phyloP scores from a whole-genome alignment of 1,140 invertebrate species.

The Drosophila ironensis region DNA sequence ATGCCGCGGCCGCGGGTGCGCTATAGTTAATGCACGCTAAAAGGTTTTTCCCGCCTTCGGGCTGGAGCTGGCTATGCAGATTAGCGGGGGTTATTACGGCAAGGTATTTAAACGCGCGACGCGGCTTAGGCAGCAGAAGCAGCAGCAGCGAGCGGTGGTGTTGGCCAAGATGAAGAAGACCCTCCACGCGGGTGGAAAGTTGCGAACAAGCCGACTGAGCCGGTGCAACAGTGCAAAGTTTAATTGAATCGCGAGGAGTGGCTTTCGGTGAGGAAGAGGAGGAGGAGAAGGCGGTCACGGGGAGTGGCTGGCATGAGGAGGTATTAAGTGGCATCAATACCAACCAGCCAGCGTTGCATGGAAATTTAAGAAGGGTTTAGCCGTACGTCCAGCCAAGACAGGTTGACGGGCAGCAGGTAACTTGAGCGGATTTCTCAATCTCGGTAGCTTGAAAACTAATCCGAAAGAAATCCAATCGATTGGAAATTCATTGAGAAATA shows the following conservation, averaged over 20 bases:
- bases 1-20: conserved; percentile 16
- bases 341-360: conserved; percentile 22
- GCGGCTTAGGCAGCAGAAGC: conserved; percentile 64
- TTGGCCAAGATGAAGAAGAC: conserved; percentile 15
- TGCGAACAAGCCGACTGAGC: conserved; percentile 67
- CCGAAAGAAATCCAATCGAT: conserved; percentile 38
- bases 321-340: conserved; percentile 66
- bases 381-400: too few species aligned
- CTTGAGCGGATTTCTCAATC: conserved; percentile 45
- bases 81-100: conserved; percentile 65
- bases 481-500: conserved; percentile 44
- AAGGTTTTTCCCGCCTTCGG: conserved; percentile 54
- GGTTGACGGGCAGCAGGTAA: conserved; percentile 16
- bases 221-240: conserved; percentile 70
- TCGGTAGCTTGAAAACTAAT: conserved; percentile 43
- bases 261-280: background rate
- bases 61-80: conserved; percentile 60
- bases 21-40: conserved; percentile 69
- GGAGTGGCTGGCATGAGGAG: conserved; percentile 1
- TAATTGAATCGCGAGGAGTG: conserved; percentile 51
- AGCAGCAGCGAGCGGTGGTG: too few species aligned
- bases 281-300: background rate
- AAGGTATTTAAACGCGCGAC: conserved; percentile 75
- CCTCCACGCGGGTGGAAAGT: conserved; percentile 55
- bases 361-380: conserved; percentile 58